Base-by-base conservation (phyloP, 2,888 invertebrate species). In the Fissipunctia ypsillon region DNA sequence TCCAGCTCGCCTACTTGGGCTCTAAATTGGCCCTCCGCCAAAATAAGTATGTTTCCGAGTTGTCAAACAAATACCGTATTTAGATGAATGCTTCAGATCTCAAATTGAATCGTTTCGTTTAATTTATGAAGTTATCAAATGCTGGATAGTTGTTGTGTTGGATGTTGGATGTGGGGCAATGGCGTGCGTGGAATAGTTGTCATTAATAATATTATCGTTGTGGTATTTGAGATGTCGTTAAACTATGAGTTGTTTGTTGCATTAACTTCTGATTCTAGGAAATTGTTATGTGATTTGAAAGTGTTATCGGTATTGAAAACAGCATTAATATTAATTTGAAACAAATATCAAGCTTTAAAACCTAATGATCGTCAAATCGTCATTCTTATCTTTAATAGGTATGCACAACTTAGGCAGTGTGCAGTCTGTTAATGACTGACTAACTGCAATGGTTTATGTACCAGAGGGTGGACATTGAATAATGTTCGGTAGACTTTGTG, bases 1-100 rank as follows among this genome's bases (percentile, higher is more conserved):
- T 76, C 82, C 77, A 65, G 57, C 71, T 66, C 65, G 73, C 75
- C 63, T 69, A 76, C 66, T 67, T 77, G 50, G 69, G 68, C 71
- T 68, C 65, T 73, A 70, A 75, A 76, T 84, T 87, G 87, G 87
- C 85, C 38, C 67, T 60, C 43, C 60, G 87, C 87, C 87, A 87
- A 81, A 87, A 84, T 81, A 84, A 83, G 68, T 78, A 78, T 61
- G 75, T 85, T 80, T 77, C 75, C 71, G 75, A 81, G 70, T 84
- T 76, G 76, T 81, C 76, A 77, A 81, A 81, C 80, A 76, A 81
- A 74, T 84, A 70, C 84, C 76, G 83, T 83, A 78, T 86, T 81
- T 79, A 83, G 83, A 79, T 81, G 81, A 81, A 79, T 78, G 77
- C 81, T 76, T 83, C 67, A 81, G 79, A 84, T 82, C 79, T 76